Evolutionary conservation across 2,888 invertebrate species (phyloP), one percentile per base, ranked within the genome.

Genomic region (Tachina lurida): DNA sequence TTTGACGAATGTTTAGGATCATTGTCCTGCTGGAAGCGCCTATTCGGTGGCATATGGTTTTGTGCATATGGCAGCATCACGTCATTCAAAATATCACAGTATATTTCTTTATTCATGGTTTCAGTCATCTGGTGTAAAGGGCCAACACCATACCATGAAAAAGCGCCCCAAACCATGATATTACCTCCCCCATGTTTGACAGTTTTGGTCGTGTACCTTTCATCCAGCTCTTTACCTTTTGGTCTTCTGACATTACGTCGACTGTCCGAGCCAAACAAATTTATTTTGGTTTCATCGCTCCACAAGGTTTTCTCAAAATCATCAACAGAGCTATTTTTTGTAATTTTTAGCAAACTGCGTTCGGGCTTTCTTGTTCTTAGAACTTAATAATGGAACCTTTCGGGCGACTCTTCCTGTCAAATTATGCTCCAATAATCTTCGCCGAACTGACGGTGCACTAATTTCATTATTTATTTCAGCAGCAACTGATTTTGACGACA

Each of bases 131-230:
- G 63, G n/a, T 70, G 63, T 75, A 83, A 79, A 62, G 83, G 74
- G 41, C 80, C 80, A 47, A 80, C 79, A 15, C 83, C 71, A 67
- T 73, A 67, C 80, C 76, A 79, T 13, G 76, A 80, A 76, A 84
- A 86, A 17, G 67, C 70, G 19, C 60, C 75, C 76, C 68, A 80
- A 45, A 78, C 70, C 82, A 82, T 85, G 2, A 74, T 65, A 39
- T 67, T 74, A 31, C 17, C 68, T 54, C 60, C 68, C 2, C 78
- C 52, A n/a, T 52, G 52, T 52, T 52, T 52, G 8, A 52, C 52
- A 9, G 13, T 52, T 17, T 52, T 52, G 17, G 10, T 52, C 22
- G 22, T 54, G 54, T 54, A 54, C 7, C 10, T 22, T 22, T 54
- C 54, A 54, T 54, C 10, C 54, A 54, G 22, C 10, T 54, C 54